A percentile compares a stretch with the other conserved stretches of the same genome.
Conservation (phyloP, 2,113 vertebrate species). For the Rhinogobius similis region DNA sequence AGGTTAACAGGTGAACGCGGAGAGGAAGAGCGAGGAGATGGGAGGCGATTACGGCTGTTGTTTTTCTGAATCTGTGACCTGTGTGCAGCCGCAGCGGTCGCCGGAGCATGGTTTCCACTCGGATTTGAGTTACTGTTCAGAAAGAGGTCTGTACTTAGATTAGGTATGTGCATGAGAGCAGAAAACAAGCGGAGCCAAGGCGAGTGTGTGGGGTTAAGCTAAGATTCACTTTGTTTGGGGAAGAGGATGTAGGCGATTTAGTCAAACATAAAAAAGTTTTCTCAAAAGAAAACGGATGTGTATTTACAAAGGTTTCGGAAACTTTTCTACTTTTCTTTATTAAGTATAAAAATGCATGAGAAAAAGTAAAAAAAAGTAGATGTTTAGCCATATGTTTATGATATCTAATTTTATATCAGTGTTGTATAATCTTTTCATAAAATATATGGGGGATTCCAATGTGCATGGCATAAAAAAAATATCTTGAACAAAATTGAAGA, state of each 20-base stretch:
- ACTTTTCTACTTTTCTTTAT: background rate
- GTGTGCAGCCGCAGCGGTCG: constrained; percentile 39
- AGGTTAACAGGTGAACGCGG: constrained; percentile 65
- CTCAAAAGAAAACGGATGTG: background rate
- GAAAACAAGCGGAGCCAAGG: constrained; percentile 15
- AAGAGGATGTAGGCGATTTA: background rate
- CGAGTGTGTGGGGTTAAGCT: constrained; percentile 5
- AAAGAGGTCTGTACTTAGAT: constrained; percentile 4
- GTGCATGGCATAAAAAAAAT: too few species aligned
- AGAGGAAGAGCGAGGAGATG: constrained; percentile 35
- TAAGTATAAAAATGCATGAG: background rate
- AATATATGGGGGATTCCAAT: too few species aligned
- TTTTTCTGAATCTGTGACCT: constrained; percentile 42
- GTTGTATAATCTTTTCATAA: too few species aligned
- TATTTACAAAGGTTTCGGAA: background rate
- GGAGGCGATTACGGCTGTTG: constrained; percentile 57
- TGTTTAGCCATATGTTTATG: too few species aligned
- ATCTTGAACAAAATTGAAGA: too few species aligned
- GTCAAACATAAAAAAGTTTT: background rate
- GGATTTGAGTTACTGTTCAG: constrained; percentile 8
- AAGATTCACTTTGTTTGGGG: background rate
- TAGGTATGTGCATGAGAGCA: constrained; percentile 20
- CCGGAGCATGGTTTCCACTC: constrained; percentile 34
- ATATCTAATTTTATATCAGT: too few species aligned
- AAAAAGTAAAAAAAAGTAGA: background rate